Base-by-base conservation (phyloP, 2,888 invertebrate species). In the Galeopsomyia nigrocyanea region DNA sequence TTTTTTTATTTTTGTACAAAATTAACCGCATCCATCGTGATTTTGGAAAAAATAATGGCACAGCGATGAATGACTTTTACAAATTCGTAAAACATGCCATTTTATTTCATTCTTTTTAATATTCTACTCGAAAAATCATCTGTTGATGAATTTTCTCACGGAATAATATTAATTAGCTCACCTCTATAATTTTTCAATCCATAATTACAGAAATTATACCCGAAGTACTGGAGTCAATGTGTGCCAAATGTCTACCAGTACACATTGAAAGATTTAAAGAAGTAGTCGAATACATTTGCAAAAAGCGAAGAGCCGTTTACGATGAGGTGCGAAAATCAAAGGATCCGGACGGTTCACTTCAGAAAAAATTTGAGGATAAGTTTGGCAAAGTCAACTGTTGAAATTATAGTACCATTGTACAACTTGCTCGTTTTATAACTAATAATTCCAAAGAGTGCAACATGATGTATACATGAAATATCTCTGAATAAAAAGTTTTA, bases 211-310 rank as follows among this genome's bases (percentile, higher is more conserved):
- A 68, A 50, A 14, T 75, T 9, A 55, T 78, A 17, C 78, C 77
- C 0, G 79, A 80, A 61, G 76, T 76, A 5, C 5, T 80, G 19
- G 65, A 74, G 17, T 77, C 75, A 0, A 13, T 73, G 9, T 80
- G 80, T 64, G 68, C 61, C 3, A 79, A 78, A 60, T 80, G 80
- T 47, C 64, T 75, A 14, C 77, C 78, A 2, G 66, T 19, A 51
- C 80, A 80, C 55, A 55, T 78, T 6, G 74, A 62, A 5, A 73
- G 70, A 55, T 68, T 76, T 17, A 77, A 76, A 55, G 64, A 76
- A 21, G 71, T 60, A 1, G 39, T 77, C 0, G 64, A 69, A 22
- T 78, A 79, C 63, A 68, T 75, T 19, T 80, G 80, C 66, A 21
- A 71, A 9, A 77, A 71, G 10, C 78, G 79, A 56, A 68, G 64